A percentile compares a stretch with the other conserved stretches of the same genome.
Conservation (phyloP, 1,140 invertebrate species). For the Lordiphosa mommai region DNA sequence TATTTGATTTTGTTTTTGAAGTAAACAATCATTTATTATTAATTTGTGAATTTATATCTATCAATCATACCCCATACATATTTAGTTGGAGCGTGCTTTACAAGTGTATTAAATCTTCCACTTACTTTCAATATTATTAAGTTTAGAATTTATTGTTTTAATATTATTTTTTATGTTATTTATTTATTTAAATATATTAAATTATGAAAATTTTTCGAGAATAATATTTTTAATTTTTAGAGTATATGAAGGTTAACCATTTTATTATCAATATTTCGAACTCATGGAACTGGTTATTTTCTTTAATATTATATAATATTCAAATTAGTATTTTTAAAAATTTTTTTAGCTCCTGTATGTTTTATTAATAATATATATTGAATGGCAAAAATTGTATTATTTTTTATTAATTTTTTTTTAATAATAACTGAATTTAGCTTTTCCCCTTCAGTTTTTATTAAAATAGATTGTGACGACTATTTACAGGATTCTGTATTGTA, state of each 20-base stretch:
- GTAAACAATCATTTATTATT: too few species aligned
- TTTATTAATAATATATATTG: conserved; percentile 71
- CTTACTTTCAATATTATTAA: conserved; percentile 81
- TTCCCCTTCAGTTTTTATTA: too few species aligned
- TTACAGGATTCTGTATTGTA: too few species aligned
- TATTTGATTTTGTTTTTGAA: too few species aligned
- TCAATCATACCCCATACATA: too few species aligned
- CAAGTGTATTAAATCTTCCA: too few species aligned
- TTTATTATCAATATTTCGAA: conserved; percentile 82
- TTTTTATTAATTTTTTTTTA: conserved; percentile 79
- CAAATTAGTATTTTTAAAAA: conserved; percentile 79
- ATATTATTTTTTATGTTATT: conserved; percentile 80
- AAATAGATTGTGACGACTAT: too few species aligned
- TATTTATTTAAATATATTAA: conserved; percentile 80
- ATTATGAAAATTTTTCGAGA: conserved; percentile 81
- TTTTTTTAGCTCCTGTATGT: conserved; percentile 79
- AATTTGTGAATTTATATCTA: too few species aligned
- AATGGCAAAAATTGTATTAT: conserved; percentile 78
- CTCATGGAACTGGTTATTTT: conserved; percentile 82
- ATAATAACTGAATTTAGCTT: too few species aligned
- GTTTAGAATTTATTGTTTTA: conserved; percentile 82
- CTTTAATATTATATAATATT: conserved; percentile 82
- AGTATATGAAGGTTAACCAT: conserved; percentile 83
- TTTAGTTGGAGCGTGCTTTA: too few species aligned
- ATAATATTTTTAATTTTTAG: conserved; percentile 83